Conservation (phyloP, 2,113 vertebrate genomes). For the Prunella fulvescens region DNA sequence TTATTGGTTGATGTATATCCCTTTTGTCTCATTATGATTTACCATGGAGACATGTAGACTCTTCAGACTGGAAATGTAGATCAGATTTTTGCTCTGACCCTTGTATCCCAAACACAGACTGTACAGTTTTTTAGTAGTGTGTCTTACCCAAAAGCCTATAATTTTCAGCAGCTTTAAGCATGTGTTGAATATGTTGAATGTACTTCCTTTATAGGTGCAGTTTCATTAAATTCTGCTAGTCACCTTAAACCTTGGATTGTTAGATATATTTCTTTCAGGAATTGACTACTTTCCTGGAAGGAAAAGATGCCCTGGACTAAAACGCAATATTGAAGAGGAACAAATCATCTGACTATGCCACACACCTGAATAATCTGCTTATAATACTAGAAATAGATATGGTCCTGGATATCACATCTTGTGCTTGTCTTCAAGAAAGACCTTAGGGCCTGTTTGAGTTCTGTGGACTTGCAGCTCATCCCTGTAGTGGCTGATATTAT, state of each 20-base stretch:
- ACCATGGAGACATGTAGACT: background rate
- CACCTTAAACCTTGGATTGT: background rate
- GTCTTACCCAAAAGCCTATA: background rate
- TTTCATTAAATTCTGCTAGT: background rate
- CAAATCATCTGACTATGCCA: background rate
- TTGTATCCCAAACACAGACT: background rate
- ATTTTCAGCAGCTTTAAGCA: background rate
- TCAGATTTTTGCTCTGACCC: background rate
- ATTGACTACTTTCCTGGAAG: background rate
- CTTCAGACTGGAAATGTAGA: background rate
- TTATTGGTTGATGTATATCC: background rate
- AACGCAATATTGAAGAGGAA: background rate
- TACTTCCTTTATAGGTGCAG: background rate
- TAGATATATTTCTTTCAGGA: background rate
- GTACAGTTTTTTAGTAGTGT: background rate
- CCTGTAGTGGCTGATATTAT: background rate
- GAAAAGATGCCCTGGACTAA: background rate
- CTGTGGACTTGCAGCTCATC: background rate
- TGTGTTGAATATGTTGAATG: background rate
- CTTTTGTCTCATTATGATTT: background rate
- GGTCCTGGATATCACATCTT: background rate
- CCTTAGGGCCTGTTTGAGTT: background rate
- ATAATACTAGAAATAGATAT: background rate
- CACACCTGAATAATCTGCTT: background rate
- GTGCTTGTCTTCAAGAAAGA: background rate